phyloP scores from a whole-genome alignment of 2,888 invertebrate species.

The Zeuzera pyrina region DNA sequence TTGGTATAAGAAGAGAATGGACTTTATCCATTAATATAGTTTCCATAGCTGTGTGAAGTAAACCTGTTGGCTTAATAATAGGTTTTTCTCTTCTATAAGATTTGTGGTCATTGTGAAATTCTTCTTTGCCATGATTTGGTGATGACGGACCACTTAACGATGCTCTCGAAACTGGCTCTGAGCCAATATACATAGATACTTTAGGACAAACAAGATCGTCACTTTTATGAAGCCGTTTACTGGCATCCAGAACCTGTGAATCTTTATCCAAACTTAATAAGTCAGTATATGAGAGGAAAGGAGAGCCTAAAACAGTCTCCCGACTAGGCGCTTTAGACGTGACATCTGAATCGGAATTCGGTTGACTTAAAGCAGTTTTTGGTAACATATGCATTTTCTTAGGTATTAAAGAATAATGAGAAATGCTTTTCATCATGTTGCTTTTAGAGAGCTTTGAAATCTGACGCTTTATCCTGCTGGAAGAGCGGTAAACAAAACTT shows the following conservation, averaged over 20 bases:
- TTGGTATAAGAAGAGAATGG: constrained; percentile 49
- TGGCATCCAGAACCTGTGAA: constrained; percentile 24
- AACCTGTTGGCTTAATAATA: constrained; percentile 42
- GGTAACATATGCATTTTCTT: constrained; percentile 46
- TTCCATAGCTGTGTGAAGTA: constrained; percentile 70
- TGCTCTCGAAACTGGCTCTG: constrained; percentile 54
- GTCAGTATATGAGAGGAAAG: constrained; percentile 64
- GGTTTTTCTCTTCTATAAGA: constrained; percentile 31
- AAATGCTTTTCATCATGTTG: constrained; percentile 62
- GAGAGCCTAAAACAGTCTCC: constrained; percentile 68
- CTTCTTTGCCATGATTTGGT: constrained; percentile 28
- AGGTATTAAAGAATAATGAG: constrained; percentile 54
- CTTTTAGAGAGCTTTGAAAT: constrained; percentile 55
- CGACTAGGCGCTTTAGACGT: constrained; percentile 47
- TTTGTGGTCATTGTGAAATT: constrained; percentile 29
- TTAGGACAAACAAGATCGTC: constrained; percentile 42
- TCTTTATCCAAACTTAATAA: constrained; percentile 51
- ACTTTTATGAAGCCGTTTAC: constrained; percentile 40
- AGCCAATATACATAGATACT: constrained; percentile 63
- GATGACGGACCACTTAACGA: constrained; percentile 47
- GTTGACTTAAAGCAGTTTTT: constrained; percentile 44
- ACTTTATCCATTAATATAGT: constrained; percentile 72
- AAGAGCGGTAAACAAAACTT: constrained; percentile 59
- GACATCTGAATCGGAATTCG: constrained; percentile 52
- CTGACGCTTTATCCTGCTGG: constrained; percentile 51